Conservation (phyloP, 1,140 invertebrate species). For the Paraescarpia echinospica region DNA sequence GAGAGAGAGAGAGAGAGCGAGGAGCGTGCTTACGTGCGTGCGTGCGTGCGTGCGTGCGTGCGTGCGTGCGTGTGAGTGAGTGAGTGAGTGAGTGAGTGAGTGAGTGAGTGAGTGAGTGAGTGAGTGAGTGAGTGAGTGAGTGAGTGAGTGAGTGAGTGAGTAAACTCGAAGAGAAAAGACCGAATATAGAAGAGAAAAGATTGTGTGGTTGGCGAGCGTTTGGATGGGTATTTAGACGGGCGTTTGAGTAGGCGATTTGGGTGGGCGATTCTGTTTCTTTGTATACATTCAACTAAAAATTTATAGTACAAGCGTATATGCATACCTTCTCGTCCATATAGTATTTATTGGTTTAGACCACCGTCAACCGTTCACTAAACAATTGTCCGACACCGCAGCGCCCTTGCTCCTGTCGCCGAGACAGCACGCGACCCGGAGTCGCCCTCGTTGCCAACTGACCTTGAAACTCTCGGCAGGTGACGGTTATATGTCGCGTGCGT, state of each 20-base stretch:
- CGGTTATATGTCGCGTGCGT: not conserved
- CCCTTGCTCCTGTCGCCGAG: not conserved
- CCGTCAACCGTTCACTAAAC: not conserved
- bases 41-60: slow-evolving; percentile 12
- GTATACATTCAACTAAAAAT: no score
- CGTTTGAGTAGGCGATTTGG: no score
- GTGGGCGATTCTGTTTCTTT: no score
- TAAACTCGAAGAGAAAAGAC: no score
- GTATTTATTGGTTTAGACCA: not conserved
- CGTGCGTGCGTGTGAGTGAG: slow-evolving; percentile 9
- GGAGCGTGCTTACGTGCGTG: slow-evolving; percentile 6
- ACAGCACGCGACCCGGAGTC: no score
- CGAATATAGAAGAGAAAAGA: no score
- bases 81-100: slow-evolving; percentile 6
- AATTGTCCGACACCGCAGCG: not conserved
- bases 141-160: no score
- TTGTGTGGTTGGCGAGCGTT: no score
- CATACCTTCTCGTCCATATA: not conserved
- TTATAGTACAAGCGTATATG: no score
- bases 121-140: no score
- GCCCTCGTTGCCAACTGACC: not conserved
- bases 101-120: not conserved
- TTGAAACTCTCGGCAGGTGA: not conserved
- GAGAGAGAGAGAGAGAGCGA: no score
- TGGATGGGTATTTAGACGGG: no score